These are phyloP conservation scores for Botrylloides violaceus DNA, from an alignment of 23 tunicate genomes.

Conservation along the genomic window DNA sequence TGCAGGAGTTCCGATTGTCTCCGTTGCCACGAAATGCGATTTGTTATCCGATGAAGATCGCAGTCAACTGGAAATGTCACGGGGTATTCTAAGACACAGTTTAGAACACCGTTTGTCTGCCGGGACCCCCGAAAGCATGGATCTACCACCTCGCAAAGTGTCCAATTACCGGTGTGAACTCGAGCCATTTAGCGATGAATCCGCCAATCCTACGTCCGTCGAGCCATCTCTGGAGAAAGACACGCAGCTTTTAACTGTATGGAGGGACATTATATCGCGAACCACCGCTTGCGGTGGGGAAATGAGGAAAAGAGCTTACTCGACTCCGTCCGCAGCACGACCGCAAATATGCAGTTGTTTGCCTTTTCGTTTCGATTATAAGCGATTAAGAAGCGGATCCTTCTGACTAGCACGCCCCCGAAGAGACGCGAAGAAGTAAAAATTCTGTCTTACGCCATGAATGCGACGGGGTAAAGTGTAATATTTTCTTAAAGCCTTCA, in stretches of 20 bases:
- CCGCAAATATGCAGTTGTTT: conserved; percentile 64
- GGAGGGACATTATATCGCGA: conserved; percentile 82
- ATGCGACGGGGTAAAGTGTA: too few relatives aligned
- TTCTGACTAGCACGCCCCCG: conserved; percentile 49
- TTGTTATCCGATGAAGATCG: conserved; percentile 21
- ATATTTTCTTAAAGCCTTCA: conserved; percentile 9
- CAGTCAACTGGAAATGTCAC: conserved; percentile 17
- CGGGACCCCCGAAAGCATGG: conserved; percentile 17
- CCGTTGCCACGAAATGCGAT: conserved; percentile 79
- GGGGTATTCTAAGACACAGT: conserved; percentile 49
- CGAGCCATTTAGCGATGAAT: conserved; percentile 89
- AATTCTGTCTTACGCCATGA: too few relatives aligned
- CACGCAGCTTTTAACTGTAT: conserved; percentile 46
- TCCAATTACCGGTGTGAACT: conserved; percentile 86
- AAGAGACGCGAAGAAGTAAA: background rate
- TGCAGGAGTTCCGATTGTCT: conserved; percentile 73
- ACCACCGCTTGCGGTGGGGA: conserved; percentile 72
- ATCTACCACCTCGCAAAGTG: conserved; percentile 35
- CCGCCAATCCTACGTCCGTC: conserved; percentile 53
- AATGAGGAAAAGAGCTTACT: conserved; percentile 58
- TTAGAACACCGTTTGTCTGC: conserved; percentile 44
- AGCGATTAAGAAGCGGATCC: conserved; percentile 70
- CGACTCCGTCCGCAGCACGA: conserved; percentile 32
- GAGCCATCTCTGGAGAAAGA: conserved; percentile 51
- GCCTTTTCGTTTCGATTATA: conserved; percentile 68